Percentiles rank a stretch among this genome's conserved stretches.
Conservation (phyloP, 1,140 invertebrate genomes). For the Phenacoccus solenopsis region DNA sequence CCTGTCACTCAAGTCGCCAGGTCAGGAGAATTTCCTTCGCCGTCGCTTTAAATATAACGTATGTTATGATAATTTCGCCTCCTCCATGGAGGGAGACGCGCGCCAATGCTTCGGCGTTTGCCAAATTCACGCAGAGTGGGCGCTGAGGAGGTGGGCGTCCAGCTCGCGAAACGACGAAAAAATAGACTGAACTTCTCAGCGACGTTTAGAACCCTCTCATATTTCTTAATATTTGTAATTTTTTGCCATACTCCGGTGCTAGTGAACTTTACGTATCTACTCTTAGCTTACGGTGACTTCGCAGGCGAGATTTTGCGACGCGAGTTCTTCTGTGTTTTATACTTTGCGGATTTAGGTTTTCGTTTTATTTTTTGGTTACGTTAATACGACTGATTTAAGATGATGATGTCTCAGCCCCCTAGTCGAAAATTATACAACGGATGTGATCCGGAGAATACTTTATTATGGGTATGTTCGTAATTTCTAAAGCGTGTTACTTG, state of each 20-base stretch:
- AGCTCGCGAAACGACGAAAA: background rate
- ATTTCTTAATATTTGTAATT: conserved; percentile 11
- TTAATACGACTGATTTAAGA: conserved; percentile 13
- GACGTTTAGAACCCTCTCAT: background rate
- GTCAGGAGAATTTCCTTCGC: background rate
- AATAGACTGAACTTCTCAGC: background rate
- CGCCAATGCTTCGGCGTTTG: background rate
- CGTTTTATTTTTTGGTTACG: background rate
- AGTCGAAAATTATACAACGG: conserved; percentile 22
- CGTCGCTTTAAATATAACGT: background rate
- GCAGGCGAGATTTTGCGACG: no score
- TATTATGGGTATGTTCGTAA: conserved; percentile 26
- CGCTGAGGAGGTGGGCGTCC: conserved; percentile 8
- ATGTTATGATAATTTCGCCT: background rate
- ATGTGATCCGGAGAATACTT: conserved; percentile 24
- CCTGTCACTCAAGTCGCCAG: no score
- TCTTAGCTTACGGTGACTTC: background rate
- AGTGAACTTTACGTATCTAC: conserved; percentile 6
- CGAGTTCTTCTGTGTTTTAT: background rate
- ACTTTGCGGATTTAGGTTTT: conserved; percentile 5
- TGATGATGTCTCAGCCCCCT: conserved; percentile 22
- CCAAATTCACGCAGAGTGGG: conserved; percentile 5
- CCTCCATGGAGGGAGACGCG: background rate
- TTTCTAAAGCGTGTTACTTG: no score
- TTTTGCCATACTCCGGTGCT: background rate